Percentiles rank a stretch among this genome's conserved stretches.
These are phyloP conservation scores for Hofmannophila pseudospretella DNA, from an alignment of 2,888 invertebrate species.

Conservation along the genomic window DNA sequence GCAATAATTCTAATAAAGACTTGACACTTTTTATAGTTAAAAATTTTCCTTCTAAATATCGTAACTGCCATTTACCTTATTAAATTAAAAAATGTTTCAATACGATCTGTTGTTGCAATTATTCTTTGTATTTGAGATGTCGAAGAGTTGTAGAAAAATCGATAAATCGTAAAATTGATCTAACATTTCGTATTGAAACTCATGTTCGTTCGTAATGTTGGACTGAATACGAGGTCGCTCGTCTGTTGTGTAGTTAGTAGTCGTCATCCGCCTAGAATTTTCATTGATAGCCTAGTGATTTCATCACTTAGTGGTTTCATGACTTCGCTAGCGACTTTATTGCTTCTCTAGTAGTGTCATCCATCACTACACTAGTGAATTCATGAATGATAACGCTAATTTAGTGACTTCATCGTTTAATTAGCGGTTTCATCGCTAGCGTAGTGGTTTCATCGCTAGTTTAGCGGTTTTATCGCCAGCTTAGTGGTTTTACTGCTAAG, in stretches of 20 bases:
- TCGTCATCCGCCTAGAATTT: slow-evolving; percentile 7
- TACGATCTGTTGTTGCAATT: neutral
- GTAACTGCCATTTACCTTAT: slow-evolving; percentile 68
- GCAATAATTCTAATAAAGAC: slow-evolving; percentile 72
- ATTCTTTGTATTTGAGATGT: slow-evolving; percentile 2
- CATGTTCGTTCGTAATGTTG: slow-evolving; percentile 20
- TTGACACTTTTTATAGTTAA: slow-evolving; percentile 66
- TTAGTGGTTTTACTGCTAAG: neutral
- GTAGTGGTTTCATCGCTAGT: neutral
- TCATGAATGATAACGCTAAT: neutral
- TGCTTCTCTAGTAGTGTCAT: too few relatives aligned
- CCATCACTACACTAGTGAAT: too few relatives aligned
- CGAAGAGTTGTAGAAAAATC: neutral
- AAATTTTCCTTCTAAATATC: slow-evolving; percentile 54
- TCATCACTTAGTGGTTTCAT: slow-evolving; percentile 12
- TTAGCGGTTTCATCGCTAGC: neutral
- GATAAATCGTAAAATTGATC: too few relatives aligned
- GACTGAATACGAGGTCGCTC: slow-evolving; percentile 50
- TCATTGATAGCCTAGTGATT: slow-evolving; percentile 1
- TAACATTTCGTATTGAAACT: slow-evolving; percentile 16
- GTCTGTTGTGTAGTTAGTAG: slow-evolving; percentile 56
- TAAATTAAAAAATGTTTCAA: slow-evolving; percentile 4
- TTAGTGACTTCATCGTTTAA: neutral
- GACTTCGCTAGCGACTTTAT: too few relatives aligned
- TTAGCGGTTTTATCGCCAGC: neutral